Conservation (phyloP, 2,888 invertebrate genomes). For the Cephus pulcher region DNA sequence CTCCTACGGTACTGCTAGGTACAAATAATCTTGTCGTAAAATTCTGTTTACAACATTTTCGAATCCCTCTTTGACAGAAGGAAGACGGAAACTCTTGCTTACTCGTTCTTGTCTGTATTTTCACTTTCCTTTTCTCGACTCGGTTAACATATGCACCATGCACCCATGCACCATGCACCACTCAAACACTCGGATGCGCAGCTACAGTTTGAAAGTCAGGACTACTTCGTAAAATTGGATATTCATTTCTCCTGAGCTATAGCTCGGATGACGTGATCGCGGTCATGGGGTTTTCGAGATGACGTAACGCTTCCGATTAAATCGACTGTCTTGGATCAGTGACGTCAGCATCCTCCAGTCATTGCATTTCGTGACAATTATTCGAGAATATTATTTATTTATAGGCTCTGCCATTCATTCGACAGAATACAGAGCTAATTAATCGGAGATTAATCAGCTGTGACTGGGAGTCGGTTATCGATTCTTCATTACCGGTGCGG, state of each 20-base stretch:
- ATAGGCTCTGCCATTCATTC: neutral
- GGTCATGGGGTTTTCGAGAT: neutral
- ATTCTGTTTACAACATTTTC: neutral
- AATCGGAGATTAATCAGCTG: neutral
- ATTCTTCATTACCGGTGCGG: neutral
- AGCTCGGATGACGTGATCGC: neutral
- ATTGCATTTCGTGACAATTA: neutral
- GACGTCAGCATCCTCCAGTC: neutral
- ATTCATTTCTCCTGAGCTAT: neutral
- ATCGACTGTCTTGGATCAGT: neutral
- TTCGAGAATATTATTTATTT: neutral
- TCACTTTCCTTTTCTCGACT: neutral
- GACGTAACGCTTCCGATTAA: neutral
- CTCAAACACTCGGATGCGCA: neutral
- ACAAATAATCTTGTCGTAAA: neutral
- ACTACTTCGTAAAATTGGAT: neutral
- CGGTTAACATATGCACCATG: neutral
- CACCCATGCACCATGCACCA: no score
- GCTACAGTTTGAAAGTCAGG: neutral
- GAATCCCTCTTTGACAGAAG: neutral
- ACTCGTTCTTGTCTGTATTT: neutral
- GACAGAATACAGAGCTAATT: neutral
- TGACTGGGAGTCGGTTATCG: neutral
- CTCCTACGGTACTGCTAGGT: neutral
- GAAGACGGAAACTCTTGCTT: neutral